phyloP scores from a whole-genome alignment of 2,797 vertebrate species.

The Cyprinodon diabolis region DNA sequence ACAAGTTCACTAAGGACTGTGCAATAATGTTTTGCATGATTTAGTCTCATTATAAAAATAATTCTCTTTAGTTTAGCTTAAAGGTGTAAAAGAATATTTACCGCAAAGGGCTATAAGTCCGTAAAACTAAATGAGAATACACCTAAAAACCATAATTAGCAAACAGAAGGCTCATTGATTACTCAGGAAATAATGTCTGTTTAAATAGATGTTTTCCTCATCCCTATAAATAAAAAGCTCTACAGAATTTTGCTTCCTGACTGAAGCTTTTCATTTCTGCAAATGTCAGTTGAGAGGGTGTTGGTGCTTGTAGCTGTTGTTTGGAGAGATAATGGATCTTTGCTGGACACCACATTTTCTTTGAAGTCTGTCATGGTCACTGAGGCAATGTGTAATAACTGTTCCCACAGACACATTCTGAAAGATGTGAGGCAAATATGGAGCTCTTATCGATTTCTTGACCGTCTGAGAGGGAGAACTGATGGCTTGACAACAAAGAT shows the following conservation, averaged over 20 bases:
- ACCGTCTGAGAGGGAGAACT: not conserved
- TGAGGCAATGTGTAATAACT: not conserved
- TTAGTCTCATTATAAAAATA: not conserved
- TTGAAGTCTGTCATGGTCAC: not conserved
- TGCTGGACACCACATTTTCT: not conserved
- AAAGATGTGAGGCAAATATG: constrained; percentile 17
- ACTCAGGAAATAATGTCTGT: not conserved
- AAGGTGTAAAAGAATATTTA: not conserved
- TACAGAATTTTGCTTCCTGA: not conserved
- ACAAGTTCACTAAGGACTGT: not conserved
- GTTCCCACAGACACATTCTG: not conserved
- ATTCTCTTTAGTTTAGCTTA: not conserved
- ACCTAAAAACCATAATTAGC: not conserved
- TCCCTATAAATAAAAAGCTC: not conserved
- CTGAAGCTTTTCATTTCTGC: not conserved
- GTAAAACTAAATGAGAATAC: not conserved
- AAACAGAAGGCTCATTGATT: not conserved
- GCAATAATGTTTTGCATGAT: too few relatives aligned
- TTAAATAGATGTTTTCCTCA: not conserved
- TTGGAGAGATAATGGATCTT: not conserved
- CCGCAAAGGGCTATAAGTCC: not conserved
- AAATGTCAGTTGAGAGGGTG: not conserved
- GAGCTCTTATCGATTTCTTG: constrained; percentile 14
- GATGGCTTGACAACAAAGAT: constrained; percentile 6
- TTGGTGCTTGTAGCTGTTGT: not conserved